Evolutionary conservation across 1,140 invertebrate genomes (phyloP).

Genomic region (Brachionus plicatilis): DNA sequence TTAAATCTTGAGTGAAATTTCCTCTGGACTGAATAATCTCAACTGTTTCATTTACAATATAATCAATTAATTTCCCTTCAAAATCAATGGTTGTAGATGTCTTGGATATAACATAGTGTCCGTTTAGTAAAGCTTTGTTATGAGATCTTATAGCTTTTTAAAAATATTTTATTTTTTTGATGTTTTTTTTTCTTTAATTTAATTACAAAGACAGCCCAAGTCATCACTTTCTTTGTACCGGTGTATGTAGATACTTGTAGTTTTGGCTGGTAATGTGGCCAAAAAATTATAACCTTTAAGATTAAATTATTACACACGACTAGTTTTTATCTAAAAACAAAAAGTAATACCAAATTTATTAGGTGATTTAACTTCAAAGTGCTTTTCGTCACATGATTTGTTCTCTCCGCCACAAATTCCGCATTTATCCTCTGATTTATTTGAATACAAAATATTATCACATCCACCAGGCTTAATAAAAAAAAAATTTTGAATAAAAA

Average conservation of each 20-base stretch:
- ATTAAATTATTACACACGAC: not conserved
- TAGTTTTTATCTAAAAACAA: not conserved
- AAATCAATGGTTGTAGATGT: constrained; percentile 17
- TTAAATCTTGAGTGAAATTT: constrained; percentile 17
- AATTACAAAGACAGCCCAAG: constrained; percentile 1
- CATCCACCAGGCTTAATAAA: constrained; percentile 18
- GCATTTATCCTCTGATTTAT: constrained; percentile 1
- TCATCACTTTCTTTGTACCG: not conserved
- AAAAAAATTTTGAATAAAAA: not conserved
- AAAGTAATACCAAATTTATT: constrained; percentile 6
- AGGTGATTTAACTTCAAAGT: not conserved
- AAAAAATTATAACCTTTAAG: constrained; percentile 7
- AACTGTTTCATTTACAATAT: constrained; percentile 37
- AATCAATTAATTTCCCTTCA: constrained; percentile 29
- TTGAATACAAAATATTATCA: constrained; percentile 34
- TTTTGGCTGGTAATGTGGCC: not conserved
- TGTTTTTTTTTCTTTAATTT: not conserved
- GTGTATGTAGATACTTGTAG: constrained; percentile 21
- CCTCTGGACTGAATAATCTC: constrained; percentile 33
- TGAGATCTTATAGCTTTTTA: constrained; percentile 2
- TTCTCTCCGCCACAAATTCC: constrained; percentile 39
- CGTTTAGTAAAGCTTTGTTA: not conserved
- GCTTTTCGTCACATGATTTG: not conserved
- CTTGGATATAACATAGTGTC: constrained; percentile 29
- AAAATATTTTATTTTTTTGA: not conserved